phyloP scores from a whole-genome alignment of 2,113 vertebrate species.

The Hypanus sabinus region DNA sequence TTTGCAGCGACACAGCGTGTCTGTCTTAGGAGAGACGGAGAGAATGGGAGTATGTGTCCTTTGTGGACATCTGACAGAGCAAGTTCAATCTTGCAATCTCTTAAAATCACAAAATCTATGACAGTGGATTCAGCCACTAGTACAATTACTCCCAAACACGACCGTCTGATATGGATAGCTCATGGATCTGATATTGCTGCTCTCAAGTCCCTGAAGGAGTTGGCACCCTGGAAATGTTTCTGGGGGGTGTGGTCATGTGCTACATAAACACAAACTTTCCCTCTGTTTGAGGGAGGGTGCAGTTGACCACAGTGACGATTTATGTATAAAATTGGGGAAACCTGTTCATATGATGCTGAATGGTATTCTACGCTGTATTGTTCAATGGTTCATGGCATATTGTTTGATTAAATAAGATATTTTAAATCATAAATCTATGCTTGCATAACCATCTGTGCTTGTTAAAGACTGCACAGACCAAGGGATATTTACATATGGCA shows the following conservation, averaged over 20 bases:
- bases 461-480: not conserved
- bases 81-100: not conserved
- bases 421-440: conserved; percentile 16
- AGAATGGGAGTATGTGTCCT: not conserved
- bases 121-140: not conserved
- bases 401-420: not conserved
- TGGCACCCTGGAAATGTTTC: not conserved
- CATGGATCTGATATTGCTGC: not conserved
- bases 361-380: not conserved
- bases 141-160: not conserved
- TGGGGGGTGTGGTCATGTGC: not conserved
- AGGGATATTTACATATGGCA: not conserved
- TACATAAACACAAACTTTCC: not conserved
- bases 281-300: not conserved
- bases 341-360: not conserved
- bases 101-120: not conserved
- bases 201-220: not conserved
- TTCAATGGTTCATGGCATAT: not conserved
- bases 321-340: not conserved
- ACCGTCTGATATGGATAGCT: not conserved
- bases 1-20: not conserved
- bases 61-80: not conserved
- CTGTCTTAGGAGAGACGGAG: not conserved
- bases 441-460: not conserved
- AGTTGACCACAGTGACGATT: not conserved